phyloP scores from a whole-genome alignment of 2,888 invertebrate genomes.

The Lasioglossum oenotherae region DNA sequence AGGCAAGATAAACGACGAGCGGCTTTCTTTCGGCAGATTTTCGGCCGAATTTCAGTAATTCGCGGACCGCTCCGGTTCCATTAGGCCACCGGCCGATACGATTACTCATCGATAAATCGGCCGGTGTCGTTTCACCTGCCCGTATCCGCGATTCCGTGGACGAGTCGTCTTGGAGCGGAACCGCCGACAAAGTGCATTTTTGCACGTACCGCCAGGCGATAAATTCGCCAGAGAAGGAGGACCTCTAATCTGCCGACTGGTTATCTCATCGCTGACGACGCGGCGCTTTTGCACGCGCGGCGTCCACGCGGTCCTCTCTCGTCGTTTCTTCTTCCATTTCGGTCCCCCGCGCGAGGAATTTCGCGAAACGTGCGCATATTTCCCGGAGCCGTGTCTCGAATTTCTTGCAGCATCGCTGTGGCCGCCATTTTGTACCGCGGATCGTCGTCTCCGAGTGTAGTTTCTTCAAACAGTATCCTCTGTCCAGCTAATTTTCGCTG shows the following conservation, averaged over 20 bases:
- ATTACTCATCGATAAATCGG: constrained; percentile 61
- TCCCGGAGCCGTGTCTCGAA: constrained; percentile 32
- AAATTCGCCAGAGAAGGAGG: constrained; percentile 64
- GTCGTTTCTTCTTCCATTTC: constrained; percentile 35
- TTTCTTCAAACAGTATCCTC: no score
- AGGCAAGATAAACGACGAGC: background rate
- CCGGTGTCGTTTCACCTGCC: constrained; percentile 34
- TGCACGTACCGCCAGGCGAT: constrained; percentile 68
- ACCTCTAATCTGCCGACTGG: constrained; percentile 68
- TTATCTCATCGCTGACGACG: constrained; percentile 65
- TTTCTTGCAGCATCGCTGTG: background rate
- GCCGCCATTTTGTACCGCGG: background rate
- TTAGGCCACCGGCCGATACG: constrained; percentile 41
- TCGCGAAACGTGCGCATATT: constrained; percentile 58
- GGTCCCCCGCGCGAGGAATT: constrained; percentile 56
- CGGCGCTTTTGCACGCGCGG: constrained; percentile 63
- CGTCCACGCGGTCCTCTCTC: constrained; percentile 21
- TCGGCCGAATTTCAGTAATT: constrained; percentile 37
- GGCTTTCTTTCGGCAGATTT: background rate
- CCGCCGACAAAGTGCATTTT: constrained; percentile 74
- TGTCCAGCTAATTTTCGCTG: background rate
- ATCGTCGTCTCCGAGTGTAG: background rate
- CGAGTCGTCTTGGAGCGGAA: background rate
- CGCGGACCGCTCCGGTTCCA: constrained; percentile 36
- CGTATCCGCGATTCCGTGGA: constrained; percentile 24